Base-by-base conservation (phyloP, 2,797 vertebrate species). In the Dipus sagitta region DNA sequence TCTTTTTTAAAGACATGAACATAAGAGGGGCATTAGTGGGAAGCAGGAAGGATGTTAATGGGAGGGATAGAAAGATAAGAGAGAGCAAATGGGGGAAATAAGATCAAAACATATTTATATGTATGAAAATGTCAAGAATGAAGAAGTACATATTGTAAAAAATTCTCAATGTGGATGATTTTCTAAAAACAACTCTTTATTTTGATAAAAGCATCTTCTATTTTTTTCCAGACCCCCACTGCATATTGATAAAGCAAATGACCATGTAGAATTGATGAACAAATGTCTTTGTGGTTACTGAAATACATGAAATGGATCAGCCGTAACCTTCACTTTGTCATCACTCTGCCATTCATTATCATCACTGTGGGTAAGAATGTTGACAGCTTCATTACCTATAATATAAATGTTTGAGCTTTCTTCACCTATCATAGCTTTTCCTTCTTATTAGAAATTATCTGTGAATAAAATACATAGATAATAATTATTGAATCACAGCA, bases 151-250 rank as follows among this genome's bases (percentile, higher is more conserved):
- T 54, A 54, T 11, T 54, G 52, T 54, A 54, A 77, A 83, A 92
- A 91, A 65, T n/a, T 80, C 8, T 80, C n/a, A 74, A 28, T 0
- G 2, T 10, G 18, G 42, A 91, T 67, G 30, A 30, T n/a, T 86
- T 81, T 70, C 77, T 34, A 65, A 76, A 91, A 93, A 34, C 58
- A 8, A 47, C 23, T 84, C 62, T 92, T 86, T 68, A 67, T 64
- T 89, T 38, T 70, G 75, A 74, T 74, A 80, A 92, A 30, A 24
- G 24, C 91, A 64, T 64, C 21, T 58, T 60, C n/a, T 24, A 28
- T 58, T 76, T 87, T 54, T 38, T 60, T 64, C 34, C 42, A 90
- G 60, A 54, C 1, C 32, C 89, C 60, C 1, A 72, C 32, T 34
- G 79, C 24, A 30, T 2, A n/a, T 24, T 28, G 42, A 60, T 93